Base-by-base conservation (phyloP, 2,888 invertebrate genomes). In the Apodemia mormo region DNA sequence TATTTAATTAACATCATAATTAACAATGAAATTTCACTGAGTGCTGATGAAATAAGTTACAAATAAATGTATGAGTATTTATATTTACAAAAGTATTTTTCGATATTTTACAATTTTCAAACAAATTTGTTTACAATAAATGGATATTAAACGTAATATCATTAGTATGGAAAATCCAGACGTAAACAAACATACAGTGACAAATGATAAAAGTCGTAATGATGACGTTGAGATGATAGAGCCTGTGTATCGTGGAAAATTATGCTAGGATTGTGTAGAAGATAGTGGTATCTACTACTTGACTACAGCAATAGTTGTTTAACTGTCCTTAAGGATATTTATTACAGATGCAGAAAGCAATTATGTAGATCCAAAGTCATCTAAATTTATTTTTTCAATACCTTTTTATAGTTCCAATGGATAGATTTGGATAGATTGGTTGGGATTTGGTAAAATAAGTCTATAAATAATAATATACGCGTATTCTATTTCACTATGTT, bases 321-420 rank as follows among this genome's bases (percentile, higher is more conserved):
- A 14, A 7, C 33, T 66, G 56, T 40, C 49, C 49, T 22, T 79
- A 83, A 71, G 89, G 86, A 33, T 73, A 76, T 22, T 22, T 9
- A 76, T 78, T 9, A 82, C 75, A 65, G 80, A 83, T 77, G 80
- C 78, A 10, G 78, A 81, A 54, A 87, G 85, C 2, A 79, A 83
- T 4, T 86, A 85, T 72, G 75, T 75, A 29, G 82, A 80, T 72
- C 10, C 77, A 5, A 78, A 78, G 70, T 74, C 74, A 12, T 86
- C 85, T 8, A 85, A 82, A 69, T 79, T 87, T 66, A 83, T 92
- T 22, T 72, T 90, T 66, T 80, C 85, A 2, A 79, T 92, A 22
- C 92, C 92, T 1, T 77, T 73, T 58, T 89, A 91, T 66, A 92
- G 92, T 71, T 92, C 92, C 0, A 66, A 73, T 29, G 92, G 92